A percentile compares a stretch with the other conserved stretches of the same genome.
Evolutionary conservation across 1,140 invertebrate species (phyloP).

Genomic region (Planococcus citri): DNA sequence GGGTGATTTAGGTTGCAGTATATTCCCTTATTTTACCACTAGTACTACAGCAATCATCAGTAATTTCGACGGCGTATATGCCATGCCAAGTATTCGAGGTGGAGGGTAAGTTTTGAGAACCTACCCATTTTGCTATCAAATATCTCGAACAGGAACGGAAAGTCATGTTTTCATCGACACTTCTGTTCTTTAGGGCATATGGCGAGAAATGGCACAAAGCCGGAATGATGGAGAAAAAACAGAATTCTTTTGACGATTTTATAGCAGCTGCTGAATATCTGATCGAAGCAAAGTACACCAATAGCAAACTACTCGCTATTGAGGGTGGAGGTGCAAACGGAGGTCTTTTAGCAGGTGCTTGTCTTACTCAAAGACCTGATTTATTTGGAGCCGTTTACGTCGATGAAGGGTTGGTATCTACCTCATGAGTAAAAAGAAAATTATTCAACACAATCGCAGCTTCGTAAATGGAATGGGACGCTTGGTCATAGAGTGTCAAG

Average conservation of each 20-base stretch:
- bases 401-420: slow-evolving; percentile 74
- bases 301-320: slow-evolving; percentile 60
- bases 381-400: slow-evolving; percentile 82
- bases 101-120: slow-evolving; percentile 59
- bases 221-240: slow-evolving; percentile 83
- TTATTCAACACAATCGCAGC: no score
- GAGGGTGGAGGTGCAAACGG: slow-evolving; percentile 96
- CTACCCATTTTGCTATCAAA: no score
- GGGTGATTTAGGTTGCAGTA: slow-evolving; percentile 92
- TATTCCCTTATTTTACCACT: slow-evolving; percentile 74
- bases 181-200: slow-evolving; percentile 75
- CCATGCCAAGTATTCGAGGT: slow-evolving; percentile 87
- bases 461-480: no score
- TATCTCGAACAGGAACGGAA: no score
- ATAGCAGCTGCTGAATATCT: slow-evolving; percentile 84
- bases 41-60: slow-evolving; percentile 77
- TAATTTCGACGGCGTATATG: slow-evolving; percentile 76
- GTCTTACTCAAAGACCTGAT: slow-evolving; percentile 87
- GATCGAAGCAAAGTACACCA: slow-evolving; percentile 68
- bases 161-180: no score
- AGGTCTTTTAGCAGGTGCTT: slow-evolving; percentile 82
- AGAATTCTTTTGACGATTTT: slow-evolving; percentile 97
- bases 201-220: slow-evolving; percentile 94
- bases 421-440: no score
- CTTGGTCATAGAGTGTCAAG: no score